phyloP scores from a whole-genome alignment of 2,113 vertebrate genomes.

The Centropus unirufus region DNA sequence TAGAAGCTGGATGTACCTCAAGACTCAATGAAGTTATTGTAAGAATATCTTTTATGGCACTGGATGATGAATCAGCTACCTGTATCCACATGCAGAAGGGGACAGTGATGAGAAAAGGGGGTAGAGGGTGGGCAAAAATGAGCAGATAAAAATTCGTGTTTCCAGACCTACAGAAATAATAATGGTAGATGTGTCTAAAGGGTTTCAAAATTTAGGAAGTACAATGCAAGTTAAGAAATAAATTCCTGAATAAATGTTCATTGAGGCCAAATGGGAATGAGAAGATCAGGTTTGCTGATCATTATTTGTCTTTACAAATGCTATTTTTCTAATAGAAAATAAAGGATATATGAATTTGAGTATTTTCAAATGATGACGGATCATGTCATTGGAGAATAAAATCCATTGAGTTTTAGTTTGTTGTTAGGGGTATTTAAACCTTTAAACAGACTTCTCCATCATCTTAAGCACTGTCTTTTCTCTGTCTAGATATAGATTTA shows the following conservation, averaged over 20 bases:
- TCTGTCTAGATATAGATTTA: neutral
- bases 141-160: accelerated
- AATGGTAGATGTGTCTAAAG: neutral
- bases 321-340: neutral
- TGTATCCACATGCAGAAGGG: accelerated
- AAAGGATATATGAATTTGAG: too few species aligned
- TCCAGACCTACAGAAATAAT: neutral
- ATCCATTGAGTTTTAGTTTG: neutral
- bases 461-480: neutral
- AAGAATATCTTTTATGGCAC: neutral
- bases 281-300: neutral
- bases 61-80: neutral
- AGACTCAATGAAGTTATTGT: accelerated
- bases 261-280: neutral
- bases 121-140: accelerated
- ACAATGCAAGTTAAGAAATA: neutral
- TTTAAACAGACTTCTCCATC: neutral
- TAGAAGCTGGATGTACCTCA: neutral
- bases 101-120: neutral
- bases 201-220: neutral
- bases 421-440: accelerated
- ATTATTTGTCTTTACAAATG: neutral
- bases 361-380: neutral
- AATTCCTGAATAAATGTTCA: neutral
- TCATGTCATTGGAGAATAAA: neutral